A percentile compares a stretch with the other conserved stretches of the same genome.
These are phyloP conservation scores for Eulacestoma nigropectus DNA, from an alignment of 2,113 vertebrate genomes.

Conservation along the genomic window DNA sequence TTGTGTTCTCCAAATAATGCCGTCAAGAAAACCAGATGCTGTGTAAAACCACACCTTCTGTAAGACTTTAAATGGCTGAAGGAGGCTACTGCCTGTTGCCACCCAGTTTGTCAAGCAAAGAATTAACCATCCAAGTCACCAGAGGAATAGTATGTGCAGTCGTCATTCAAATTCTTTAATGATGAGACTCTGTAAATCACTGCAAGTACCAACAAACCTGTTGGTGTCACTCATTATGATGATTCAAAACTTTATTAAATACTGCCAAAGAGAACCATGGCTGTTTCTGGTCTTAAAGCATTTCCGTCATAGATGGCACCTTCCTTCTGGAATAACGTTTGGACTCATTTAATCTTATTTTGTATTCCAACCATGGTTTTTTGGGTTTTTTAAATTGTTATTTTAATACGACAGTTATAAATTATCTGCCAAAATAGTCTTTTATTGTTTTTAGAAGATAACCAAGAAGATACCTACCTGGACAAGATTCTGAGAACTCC, in stretches of 20 bases:
- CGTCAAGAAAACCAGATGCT: neutral
- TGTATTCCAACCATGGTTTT: neutral
- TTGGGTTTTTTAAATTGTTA: no score
- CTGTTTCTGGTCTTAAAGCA: neutral
- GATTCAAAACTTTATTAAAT: neutral
- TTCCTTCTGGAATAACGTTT: neutral
- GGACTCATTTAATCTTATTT: neutral
- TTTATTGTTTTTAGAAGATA: neutral
- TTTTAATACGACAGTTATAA: neutral
- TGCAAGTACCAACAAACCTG: neutral
- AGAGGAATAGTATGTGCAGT: neutral
- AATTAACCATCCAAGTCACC: neutral
- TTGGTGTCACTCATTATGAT: neutral
- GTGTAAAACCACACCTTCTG: neutral
- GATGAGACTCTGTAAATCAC: neutral
- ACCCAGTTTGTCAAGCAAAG: neutral
- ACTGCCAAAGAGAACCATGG: neutral
- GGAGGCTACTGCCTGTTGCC: neutral
- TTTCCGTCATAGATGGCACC: neutral
- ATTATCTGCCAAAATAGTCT: neutral
- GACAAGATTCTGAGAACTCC: neutral
- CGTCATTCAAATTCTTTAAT: neutral
- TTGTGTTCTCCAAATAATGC: neutral
- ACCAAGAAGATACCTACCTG: neutral
- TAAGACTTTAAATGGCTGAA: neutral